These are phyloP conservation scores for Xenopus laevis DNA, from an alignment of 2,113 vertebrate species.

Conservation along the genomic window DNA sequence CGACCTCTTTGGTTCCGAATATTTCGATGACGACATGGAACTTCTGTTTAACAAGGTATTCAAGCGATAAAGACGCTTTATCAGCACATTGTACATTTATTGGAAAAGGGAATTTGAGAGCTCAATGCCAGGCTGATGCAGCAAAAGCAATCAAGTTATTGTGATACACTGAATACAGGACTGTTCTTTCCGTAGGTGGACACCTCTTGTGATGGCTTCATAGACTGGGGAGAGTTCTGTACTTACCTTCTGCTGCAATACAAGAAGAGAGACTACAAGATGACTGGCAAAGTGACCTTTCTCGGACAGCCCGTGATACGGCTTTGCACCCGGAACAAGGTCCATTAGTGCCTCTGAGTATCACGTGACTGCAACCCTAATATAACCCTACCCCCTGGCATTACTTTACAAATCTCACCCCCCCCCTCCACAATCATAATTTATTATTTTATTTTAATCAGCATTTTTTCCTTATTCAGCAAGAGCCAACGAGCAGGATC, in stretches of 20 bases:
- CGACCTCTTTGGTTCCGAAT: conserved; percentile 45
- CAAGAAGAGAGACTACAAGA: conserved; percentile 50
- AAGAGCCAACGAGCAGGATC: conserved; percentile 52
- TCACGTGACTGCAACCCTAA: no score
- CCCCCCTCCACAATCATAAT: no score
- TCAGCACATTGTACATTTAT: no score
- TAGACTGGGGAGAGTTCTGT: conserved; percentile 55
- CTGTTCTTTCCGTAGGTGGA: conserved; percentile 48
- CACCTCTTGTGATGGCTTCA: conserved; percentile 43
- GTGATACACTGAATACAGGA: no score
- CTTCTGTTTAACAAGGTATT: conserved; percentile 57
- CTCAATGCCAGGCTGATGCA: no score
- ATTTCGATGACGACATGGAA: conserved; percentile 45
- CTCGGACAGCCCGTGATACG: conserved; percentile 48
- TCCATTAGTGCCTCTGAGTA: background rate
- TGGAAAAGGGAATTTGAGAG: no score
- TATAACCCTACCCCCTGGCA: background rate
- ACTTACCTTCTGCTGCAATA: conserved; percentile 56
- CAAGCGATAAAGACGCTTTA: no score
- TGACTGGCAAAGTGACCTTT: conserved; percentile 41
- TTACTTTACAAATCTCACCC: background rate
- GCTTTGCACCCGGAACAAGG: conserved; percentile 57
- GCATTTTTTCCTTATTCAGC: conserved; percentile 41
- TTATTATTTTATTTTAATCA: background rate
- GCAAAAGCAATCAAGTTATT: no score